phyloP scores from a whole-genome alignment of 2,797 vertebrate genomes.

The Schizopygopsis pylzovi region DNA sequence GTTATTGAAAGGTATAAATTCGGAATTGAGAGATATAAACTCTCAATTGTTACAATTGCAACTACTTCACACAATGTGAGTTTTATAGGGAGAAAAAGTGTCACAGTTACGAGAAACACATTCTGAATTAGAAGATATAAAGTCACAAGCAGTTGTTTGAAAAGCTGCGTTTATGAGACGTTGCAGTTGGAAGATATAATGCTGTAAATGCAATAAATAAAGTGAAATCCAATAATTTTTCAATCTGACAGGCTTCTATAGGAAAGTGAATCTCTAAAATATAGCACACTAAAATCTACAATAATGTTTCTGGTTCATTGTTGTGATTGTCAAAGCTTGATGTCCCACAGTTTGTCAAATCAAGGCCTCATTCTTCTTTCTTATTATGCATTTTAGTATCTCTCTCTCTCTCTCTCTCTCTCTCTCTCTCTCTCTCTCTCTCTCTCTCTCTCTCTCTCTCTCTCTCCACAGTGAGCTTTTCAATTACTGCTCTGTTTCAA shows the following conservation, averaged over 20 bases:
- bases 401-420: too few species aligned
- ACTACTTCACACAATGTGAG: not conserved
- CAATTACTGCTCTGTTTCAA: constrained; percentile 51
- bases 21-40: not conserved
- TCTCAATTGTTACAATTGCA: not conserved
- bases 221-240: not conserved
- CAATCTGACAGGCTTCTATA: not conserved
- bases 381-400: not conserved
- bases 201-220: not conserved
- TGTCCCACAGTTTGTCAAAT: not conserved
- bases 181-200: not conserved
- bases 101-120: not conserved
- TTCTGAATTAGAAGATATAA: not conserved
- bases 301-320: not conserved
- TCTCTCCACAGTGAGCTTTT: constrained; percentile 38
- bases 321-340: not conserved
- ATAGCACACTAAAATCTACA: not conserved
- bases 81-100: not conserved
- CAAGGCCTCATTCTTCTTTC: not conserved
- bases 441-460: not conserved
- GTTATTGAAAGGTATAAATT: not conserved
- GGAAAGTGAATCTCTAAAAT: not conserved
- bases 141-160: not conserved
- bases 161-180: not conserved
- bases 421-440: too few species aligned